Evolutionary conservation across 2,888 invertebrate genomes (phyloP).

Genomic region (Apotomis betuletana): DNA sequence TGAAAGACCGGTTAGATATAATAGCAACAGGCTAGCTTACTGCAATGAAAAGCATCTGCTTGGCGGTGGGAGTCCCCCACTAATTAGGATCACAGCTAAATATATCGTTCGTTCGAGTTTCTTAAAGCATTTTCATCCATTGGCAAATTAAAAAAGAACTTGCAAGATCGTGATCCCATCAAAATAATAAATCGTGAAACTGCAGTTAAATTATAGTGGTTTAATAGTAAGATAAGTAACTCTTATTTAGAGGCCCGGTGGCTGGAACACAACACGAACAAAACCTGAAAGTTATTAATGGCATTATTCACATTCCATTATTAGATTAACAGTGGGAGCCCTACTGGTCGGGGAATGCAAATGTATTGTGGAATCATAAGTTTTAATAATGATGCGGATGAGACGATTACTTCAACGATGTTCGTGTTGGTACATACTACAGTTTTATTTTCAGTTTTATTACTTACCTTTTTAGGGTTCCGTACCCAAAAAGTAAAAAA

Average conservation of each 20-base stretch:
- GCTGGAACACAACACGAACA: conserved; percentile 35
- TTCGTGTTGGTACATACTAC: conserved; percentile 12
- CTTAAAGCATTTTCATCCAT: conserved; percentile 1
- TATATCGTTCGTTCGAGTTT: neutral
- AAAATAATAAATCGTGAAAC: conserved; percentile 30
- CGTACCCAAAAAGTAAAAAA: too few relatives aligned
- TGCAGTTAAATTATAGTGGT: conserved; percentile 33
- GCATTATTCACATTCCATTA: conserved; percentile 78
- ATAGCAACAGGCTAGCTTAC: too few relatives aligned
- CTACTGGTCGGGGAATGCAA: conserved; percentile 73
- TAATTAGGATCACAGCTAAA: neutral
- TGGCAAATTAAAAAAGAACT: conserved; percentile 11
- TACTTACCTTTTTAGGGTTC: neutral
- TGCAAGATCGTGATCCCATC: conserved; percentile 25
- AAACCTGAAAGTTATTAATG: conserved; percentile 66
- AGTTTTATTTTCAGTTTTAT: conserved; percentile 2
- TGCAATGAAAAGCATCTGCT: too few relatives aligned
- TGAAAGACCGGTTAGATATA: too few relatives aligned
- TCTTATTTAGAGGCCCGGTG: conserved; percentile 37
- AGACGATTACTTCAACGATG: conserved; percentile 35
- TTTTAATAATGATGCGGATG: conserved; percentile 40
- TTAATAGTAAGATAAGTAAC: conserved; percentile 41
- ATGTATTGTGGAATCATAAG: conserved; percentile 51
- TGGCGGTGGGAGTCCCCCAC: too few relatives aligned
- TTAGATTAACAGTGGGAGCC: conserved; percentile 77